These are phyloP conservation scores for Nerophis lumbriciformis DNA, from an alignment of 2,113 vertebrate genomes.

Conservation along the genomic window DNA sequence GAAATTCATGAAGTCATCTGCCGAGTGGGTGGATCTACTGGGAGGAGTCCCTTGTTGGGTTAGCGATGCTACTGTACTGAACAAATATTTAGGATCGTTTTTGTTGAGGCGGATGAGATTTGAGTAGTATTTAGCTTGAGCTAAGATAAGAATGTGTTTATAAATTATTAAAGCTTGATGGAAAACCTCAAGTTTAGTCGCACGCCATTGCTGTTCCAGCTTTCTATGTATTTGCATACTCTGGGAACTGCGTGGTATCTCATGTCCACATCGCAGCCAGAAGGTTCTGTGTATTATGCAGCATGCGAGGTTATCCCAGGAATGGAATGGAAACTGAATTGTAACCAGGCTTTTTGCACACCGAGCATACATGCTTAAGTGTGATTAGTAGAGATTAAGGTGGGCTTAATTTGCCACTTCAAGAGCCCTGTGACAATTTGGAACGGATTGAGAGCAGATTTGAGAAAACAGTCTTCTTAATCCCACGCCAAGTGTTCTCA, in stretches of 20 bases:
- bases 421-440: slow-evolving; percentile 61
- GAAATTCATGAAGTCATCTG: no score
- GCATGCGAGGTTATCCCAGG: slow-evolving; percentile 44
- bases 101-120: no score
- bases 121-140: no score
- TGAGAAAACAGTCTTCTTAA: slow-evolving; percentile 54
- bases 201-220: no score
- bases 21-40: no score
- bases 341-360: slow-evolving; percentile 65
- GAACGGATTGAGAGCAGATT: slow-evolving; percentile 65
- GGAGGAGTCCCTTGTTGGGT: no score
- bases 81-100: no score
- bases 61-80: no score
- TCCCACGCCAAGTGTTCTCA: slow-evolving; percentile 60
- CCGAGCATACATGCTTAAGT: slow-evolving; percentile 70
- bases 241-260: slow-evolving; percentile 31
- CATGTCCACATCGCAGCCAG: slow-evolving; percentile 53
- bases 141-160: no score
- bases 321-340: slow-evolving; percentile 52
- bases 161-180: no score
- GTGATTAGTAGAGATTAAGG: slow-evolving; percentile 70
- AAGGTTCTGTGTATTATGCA: slow-evolving; percentile 52
- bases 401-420: slow-evolving; percentile 67
- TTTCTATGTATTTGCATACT: slow-evolving; percentile 23
- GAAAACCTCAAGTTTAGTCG: no score